Evolutionary conservation across 2,113 vertebrate species (phyloP).

Genomic region (Deroptyus accipitrinus): DNA sequence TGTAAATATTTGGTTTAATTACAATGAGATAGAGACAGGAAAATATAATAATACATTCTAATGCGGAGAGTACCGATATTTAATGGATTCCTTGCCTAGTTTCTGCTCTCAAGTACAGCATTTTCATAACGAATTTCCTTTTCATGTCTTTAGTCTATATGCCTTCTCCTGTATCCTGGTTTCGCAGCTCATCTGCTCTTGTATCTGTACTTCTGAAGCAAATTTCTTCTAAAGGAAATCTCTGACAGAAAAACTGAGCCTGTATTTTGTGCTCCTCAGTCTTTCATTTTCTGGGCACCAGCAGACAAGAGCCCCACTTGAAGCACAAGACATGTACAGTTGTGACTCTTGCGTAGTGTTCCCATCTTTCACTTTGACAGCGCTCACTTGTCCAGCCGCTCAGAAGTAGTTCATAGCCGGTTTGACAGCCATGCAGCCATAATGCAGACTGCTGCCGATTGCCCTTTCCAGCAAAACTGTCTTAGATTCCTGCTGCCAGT

Average conservation of each 20-base stretch:
- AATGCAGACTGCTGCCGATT: not conserved
- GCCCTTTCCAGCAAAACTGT: not conserved
- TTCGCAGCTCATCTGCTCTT: not conserved
- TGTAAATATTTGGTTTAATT: conserved; percentile 9
- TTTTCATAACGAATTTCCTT: conserved; percentile 7
- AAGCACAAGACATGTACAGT: rapidly evolving
- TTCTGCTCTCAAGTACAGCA: not conserved
- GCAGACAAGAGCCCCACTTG: not conserved
- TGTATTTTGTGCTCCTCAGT: not conserved
- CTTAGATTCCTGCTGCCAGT: not conserved
- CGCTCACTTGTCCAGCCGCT: rapidly evolving
- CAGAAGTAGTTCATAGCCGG: not conserved
- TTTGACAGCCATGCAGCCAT: not conserved
- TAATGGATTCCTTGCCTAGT: conserved; percentile 11
- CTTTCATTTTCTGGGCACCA: not conserved
- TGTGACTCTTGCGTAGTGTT: not conserved
- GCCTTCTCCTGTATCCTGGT: not conserved
- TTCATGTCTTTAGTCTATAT: not conserved
- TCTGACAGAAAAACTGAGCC: not conserved
- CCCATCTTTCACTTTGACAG: not conserved
- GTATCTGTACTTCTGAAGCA: not conserved
- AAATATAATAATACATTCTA: conserved; percentile 2
- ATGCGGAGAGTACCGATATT: not conserved
- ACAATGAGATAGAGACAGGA: not conserved
- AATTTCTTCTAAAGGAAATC: conserved; percentile 9